These are phyloP conservation scores for Limnothrissa miodon DNA, from an alignment of 2,113 vertebrate genomes.

Conservation along the genomic window DNA sequence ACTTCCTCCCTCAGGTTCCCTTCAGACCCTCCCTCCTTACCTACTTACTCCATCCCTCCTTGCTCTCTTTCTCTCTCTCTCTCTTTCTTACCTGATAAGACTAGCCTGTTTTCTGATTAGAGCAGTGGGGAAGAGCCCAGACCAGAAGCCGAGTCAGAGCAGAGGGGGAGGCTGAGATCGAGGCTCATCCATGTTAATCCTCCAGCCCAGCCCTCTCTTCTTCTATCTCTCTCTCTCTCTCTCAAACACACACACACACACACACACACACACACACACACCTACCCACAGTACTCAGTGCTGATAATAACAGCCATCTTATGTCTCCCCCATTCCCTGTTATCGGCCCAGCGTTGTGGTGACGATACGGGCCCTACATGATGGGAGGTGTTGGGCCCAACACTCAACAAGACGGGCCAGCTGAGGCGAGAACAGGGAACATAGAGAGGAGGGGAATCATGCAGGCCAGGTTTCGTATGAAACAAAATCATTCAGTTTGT, in stretches of 20 bases:
- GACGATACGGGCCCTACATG: not conserved
- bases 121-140: not conserved
- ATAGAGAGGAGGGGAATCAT: not conserved
- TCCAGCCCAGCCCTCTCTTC: not conserved
- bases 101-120: constrained; percentile 2
- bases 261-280: no score
- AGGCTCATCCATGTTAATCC: constrained; percentile 51
- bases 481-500: not conserved
- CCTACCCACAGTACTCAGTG: not conserved
- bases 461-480: not conserved
- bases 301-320: not conserved
- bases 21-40: not conserved
- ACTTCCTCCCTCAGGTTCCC: not conserved
- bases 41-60: not conserved
- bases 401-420: not conserved
- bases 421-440: not conserved
- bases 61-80: not conserved
- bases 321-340: not conserved
- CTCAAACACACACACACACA: not conserved
- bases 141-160: constrained; percentile 3
- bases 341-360: not conserved
- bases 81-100: not conserved
- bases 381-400: not conserved
- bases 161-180: constrained; percentile 42
- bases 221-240: not conserved